Base-by-base conservation (phyloP, 35 echinoderm and acorn worm genomes). In the Patiria miniata region DNA sequence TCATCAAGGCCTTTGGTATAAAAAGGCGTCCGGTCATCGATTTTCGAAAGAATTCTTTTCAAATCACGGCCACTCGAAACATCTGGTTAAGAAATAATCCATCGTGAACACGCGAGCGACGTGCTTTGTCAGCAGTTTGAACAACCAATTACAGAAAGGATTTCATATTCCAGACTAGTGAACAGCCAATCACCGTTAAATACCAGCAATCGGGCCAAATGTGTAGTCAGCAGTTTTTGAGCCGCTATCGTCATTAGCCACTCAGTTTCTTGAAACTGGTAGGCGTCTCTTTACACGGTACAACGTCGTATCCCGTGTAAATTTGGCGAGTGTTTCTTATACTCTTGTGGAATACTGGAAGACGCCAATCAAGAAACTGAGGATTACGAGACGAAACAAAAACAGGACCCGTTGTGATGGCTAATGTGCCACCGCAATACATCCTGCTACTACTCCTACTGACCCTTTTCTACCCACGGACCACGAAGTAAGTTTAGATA, bases 61-160 rank as follows among this genome's bases (percentile, higher is more conserved):
- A 73, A 73, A 28, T 73, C 65, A 73, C 23, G 26, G 65, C 42
- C 42, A 73, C 0, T 10, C 3, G 14, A 5, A 73, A 73, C 65
- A 73, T 73, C 65, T 73, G 65, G 65, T 22, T 7, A 73, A 73
- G 65, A 73, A 73, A 73, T 73, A 73, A 73, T 73, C 29, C 65
- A 26, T 73, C 29, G 26, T 32, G 26, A 30, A 14, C 23, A 73
- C 65, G 34, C 65, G 34, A 73, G 34, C 65, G 4, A 9, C 65
- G 14, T 73, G 65, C 65, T 36, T 34, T 73, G 1, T 73, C 65
- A 73, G 26, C 65, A 73, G 34, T 73, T 32, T 73, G 14, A 30
- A 73, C 65, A 73, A 30, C 65, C 65, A 73, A 73, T 73, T 10
- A 47, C 42, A 47, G 42, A 47, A 47, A 47, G 26, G 65, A 28